Percentiles rank a stretch among this genome's conserved stretches.
Conservation (phyloP, 2,888 invertebrate genomes). For the Agrotis ipsilon region DNA sequence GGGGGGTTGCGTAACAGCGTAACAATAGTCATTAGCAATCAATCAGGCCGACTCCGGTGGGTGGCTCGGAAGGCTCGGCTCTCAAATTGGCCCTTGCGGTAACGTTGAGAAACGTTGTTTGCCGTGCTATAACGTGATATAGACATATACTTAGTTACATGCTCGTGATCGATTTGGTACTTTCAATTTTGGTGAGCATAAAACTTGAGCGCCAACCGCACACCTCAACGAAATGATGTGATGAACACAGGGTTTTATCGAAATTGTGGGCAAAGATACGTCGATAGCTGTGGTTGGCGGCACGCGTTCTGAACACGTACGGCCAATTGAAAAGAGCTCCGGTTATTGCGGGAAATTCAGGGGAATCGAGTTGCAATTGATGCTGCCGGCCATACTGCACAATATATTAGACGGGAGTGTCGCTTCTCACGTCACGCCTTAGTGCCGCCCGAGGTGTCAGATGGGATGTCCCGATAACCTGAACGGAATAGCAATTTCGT, state of each 20-base stretch:
- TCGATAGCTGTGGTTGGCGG: constrained; percentile 82
- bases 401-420: constrained; percentile 70
- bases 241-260: constrained; percentile 83
- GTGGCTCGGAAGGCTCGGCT: constrained; percentile 76
- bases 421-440: constrained; percentile 76
- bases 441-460: constrained; percentile 64
- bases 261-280: constrained; percentile 80
- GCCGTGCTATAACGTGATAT: constrained; percentile 59
- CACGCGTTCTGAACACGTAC: constrained; percentile 85
- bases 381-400: constrained; percentile 85
- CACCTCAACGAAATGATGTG: constrained; percentile 68
- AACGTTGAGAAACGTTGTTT: constrained; percentile 69
- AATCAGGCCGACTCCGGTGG: constrained; percentile 83
- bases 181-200: constrained; percentile 72
- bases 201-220: constrained; percentile 72
- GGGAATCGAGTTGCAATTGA: constrained; percentile 83
- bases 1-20: constrained; percentile 81
- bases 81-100: constrained; percentile 83
- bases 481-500: constrained; percentile 53
- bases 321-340: constrained; percentile 87
- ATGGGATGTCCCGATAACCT: constrained; percentile 52
- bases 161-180: constrained; percentile 71
- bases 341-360: constrained; percentile 85
- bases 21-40: constrained; percentile 89
- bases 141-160: constrained; percentile 58